Percentiles rank a stretch among this genome's conserved stretches.
These are phyloP conservation scores for Esox niger DNA, from an alignment of 2,113 vertebrate genomes.

Conservation along the genomic window DNA sequence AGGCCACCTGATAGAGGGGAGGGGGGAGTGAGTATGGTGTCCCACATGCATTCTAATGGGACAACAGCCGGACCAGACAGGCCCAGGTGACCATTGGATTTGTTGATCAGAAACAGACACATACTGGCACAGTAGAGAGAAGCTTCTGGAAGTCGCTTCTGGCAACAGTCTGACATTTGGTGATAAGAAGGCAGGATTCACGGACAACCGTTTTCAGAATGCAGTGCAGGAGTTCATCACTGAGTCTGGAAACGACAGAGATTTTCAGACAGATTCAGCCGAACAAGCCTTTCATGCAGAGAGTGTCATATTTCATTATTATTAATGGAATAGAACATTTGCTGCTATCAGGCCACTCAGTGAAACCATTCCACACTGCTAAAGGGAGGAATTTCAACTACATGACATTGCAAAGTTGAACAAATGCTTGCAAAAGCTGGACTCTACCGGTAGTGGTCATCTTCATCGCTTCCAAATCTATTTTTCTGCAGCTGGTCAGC, in stretches of 20 bases:
- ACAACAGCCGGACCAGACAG: neutral
- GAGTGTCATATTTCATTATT: neutral
- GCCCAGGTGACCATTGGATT: neutral
- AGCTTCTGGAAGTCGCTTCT: constrained; percentile 98
- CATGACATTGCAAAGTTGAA: neutral
- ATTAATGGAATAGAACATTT: neutral
- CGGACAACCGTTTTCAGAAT: constrained; percentile 98
- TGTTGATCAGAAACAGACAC: constrained; percentile 44
- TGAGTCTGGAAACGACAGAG: constrained; percentile 74
- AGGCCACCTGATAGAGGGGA: constrained; percentile 86
- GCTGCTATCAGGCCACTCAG: neutral
- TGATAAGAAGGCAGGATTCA: constrained; percentile 97
- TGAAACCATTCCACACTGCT: neutral
- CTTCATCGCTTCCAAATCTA: constrained; percentile 95
- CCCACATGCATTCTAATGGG: neutral
- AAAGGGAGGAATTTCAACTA: neutral
- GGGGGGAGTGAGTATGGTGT: constrained; percentile 28
- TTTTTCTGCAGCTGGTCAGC: constrained; percentile 96
- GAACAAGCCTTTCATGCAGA: neutral
- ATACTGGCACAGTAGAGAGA: constrained; percentile 96
- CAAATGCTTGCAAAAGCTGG: too few species aligned
- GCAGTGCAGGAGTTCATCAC: constrained; percentile 94
- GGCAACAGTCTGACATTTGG: constrained; percentile 97
- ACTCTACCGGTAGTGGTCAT: constrained; percentile 92
- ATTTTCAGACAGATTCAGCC: neutral